Percentiles rank a stretch among this genome's conserved stretches.
These are phyloP conservation scores for Glyphotaelius pellucidus DNA, from an alignment of 2,888 invertebrate species.

Conservation along the genomic window DNA sequence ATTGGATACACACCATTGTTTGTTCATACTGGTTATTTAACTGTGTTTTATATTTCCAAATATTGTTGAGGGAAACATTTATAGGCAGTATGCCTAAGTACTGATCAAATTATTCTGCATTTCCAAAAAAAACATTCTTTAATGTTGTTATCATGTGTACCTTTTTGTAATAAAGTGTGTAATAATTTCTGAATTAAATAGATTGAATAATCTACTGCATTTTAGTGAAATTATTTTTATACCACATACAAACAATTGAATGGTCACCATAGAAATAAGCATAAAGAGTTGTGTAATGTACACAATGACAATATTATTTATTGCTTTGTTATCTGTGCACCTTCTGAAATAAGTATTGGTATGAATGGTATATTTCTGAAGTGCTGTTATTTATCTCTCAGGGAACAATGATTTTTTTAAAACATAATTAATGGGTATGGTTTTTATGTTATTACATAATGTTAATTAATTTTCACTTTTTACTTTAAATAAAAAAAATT, in stretches of 20 bases:
- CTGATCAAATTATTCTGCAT: slow-evolving; percentile 2
- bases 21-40: neutral
- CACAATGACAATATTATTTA: neutral
- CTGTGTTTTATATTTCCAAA: neutral
- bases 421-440: neutral
- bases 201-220: neutral
- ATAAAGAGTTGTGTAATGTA: too few species aligned
- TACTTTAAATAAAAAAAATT: neutral
- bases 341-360: neutral
- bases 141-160: neutral
- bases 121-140: neutral
- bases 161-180: neutral
- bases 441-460: slow-evolving; percentile 14
- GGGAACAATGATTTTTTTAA: neutral
- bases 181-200: neutral
- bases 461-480: neutral
- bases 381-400: neutral
- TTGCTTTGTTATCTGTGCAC: neutral
- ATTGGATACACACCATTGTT: neutral
- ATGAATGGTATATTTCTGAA: neutral
- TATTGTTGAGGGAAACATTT: neutral
- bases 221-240: neutral
- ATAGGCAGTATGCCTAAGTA: neutral
- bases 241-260: neutral
- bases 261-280: neutral